Conservation (phyloP, 92 coral and sea anemone genomes). For the Umimayanthus kanabou region DNA sequence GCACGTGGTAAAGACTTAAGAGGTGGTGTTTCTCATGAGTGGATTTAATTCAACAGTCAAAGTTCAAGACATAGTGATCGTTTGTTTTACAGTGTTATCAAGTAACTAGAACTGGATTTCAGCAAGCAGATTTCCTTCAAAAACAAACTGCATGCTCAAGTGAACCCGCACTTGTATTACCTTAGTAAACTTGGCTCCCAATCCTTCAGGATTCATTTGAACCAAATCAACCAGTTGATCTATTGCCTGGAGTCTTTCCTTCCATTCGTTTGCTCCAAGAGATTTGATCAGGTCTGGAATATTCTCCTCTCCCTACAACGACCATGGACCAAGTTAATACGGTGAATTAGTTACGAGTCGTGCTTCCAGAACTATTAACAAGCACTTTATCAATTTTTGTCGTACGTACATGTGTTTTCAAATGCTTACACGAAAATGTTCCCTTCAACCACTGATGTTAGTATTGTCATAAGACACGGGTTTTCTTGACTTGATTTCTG, state of each 20-base stretch:
- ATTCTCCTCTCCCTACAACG: constrained; percentile 80
- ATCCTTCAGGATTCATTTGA: constrained; percentile 71
- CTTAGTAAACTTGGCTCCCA: constrained; percentile 89
- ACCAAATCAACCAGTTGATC: constrained; percentile 81
- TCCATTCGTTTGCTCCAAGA: constrained; percentile 90
- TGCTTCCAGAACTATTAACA: too few relatives aligned
- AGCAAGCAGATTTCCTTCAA: background rate
- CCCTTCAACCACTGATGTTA: too few relatives aligned
- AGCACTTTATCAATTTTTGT: too few relatives aligned
- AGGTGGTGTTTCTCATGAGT: too few relatives aligned
- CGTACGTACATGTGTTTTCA: too few relatives aligned
- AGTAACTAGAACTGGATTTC: background rate
- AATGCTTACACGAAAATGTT: too few relatives aligned
- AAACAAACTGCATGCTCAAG: background rate
- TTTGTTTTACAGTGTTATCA: too few relatives aligned
- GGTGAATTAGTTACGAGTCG: background rate
- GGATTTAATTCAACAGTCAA: too few relatives aligned
- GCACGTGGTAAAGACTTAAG: too few relatives aligned
- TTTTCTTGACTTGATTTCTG: too few relatives aligned
- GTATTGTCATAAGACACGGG: too few relatives aligned
- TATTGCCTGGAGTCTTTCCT: constrained; percentile 89
- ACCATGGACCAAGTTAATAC: background rate
- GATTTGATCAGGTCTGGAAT: constrained; percentile 68
- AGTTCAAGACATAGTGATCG: too few relatives aligned
- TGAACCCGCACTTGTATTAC: constrained; percentile 38